Evolutionary conservation across 2,113 vertebrate species (phyloP).

Genomic region (Zosterops lateralis): DNA sequence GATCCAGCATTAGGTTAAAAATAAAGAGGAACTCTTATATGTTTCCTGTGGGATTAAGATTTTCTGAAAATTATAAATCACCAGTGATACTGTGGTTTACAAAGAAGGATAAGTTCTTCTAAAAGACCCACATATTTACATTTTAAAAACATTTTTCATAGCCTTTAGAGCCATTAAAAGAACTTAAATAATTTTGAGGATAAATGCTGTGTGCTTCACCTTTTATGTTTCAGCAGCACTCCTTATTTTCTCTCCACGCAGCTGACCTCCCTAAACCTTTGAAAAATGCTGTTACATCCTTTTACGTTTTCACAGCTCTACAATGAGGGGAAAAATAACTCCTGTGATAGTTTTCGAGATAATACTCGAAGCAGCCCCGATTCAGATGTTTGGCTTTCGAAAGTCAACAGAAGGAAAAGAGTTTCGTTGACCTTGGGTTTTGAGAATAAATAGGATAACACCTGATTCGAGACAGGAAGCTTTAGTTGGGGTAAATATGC

Average conservation of each 20-base stretch:
- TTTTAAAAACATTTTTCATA: constrained; percentile 54
- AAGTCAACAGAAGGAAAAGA: constrained; percentile 54
- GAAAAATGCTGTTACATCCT: constrained; percentile 45
- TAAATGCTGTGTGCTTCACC: constrained; percentile 14
- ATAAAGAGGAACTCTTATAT: constrained; percentile 60
- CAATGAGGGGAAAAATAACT: constrained; percentile 45
- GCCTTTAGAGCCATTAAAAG: constrained; percentile 33
- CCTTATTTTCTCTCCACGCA: constrained; percentile 17
- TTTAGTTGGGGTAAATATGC: constrained; percentile 26
- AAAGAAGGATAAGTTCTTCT: constrained; percentile 50
- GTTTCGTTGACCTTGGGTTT: constrained; percentile 54
- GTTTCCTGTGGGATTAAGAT: constrained; percentile 63
- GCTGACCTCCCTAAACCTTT: constrained; percentile 38
- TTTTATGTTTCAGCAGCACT: constrained; percentile 22
- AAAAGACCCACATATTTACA: constrained; percentile 35
- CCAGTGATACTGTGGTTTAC: constrained; percentile 46
- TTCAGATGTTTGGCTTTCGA: constrained; percentile 53
- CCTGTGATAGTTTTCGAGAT: constrained; percentile 29
- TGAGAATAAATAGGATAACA: constrained; percentile 60
- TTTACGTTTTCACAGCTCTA: constrained; percentile 25
- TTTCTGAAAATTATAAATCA: constrained; percentile 66
- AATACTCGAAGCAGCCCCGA: not conserved
- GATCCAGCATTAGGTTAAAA: constrained; percentile 57
- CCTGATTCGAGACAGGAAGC: constrained; percentile 55
- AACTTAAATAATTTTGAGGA: constrained; percentile 55